A percentile compares a stretch with the other conserved stretches of the same genome.
Evolutionary conservation across 2,888 invertebrate species (phyloP).

Genomic region (Cataglyphis rosenhaueri): DNA sequence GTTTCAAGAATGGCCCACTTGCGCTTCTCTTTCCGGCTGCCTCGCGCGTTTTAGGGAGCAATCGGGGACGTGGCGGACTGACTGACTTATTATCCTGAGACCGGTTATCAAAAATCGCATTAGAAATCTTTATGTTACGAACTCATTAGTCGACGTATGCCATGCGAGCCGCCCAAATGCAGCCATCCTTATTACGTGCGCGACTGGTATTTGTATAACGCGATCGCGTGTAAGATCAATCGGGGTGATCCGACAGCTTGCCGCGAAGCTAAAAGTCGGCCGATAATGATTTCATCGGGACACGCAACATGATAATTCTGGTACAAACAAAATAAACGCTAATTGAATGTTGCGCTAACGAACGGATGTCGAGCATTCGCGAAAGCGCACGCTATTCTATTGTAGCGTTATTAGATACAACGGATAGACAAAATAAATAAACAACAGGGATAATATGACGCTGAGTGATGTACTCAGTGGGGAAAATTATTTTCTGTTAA

Average conservation of each 20-base stretch:
- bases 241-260: slow-evolving; percentile 17
- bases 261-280: slow-evolving; percentile 39
- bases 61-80: slow-evolving; percentile 35
- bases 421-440: slow-evolving; percentile 52
- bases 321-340: slow-evolving; percentile 44
- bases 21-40: slow-evolving; percentile 76
- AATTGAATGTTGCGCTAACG: slow-evolving; percentile 50
- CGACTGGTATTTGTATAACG: slow-evolving; percentile 26
- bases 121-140: slow-evolving; percentile 28
- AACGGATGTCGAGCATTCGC: slow-evolving; percentile 6
- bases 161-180: slow-evolving; percentile 6
- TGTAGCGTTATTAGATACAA: slow-evolving; percentile 17
- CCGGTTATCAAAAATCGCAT: slow-evolving; percentile 30
- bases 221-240: slow-evolving; percentile 48
- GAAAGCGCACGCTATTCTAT: slow-evolving; percentile 19
- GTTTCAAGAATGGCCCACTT: slow-evolving; percentile 83
- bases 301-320: slow-evolving; percentile 52
- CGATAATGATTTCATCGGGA: slow-evolving; percentile 45
- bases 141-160: slow-evolving; percentile 42
- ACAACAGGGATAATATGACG: slow-evolving; percentile 50
- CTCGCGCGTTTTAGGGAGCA: slow-evolving; percentile 66
- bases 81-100: slow-evolving; percentile 59
- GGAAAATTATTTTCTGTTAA: slow-evolving; percentile 67
- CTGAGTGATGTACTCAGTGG: slow-evolving; percentile 37
- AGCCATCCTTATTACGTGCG: slow-evolving; percentile 53